phyloP scores from a whole-genome alignment of 2,888 invertebrate species.

The Apocheima hispidaria region DNA sequence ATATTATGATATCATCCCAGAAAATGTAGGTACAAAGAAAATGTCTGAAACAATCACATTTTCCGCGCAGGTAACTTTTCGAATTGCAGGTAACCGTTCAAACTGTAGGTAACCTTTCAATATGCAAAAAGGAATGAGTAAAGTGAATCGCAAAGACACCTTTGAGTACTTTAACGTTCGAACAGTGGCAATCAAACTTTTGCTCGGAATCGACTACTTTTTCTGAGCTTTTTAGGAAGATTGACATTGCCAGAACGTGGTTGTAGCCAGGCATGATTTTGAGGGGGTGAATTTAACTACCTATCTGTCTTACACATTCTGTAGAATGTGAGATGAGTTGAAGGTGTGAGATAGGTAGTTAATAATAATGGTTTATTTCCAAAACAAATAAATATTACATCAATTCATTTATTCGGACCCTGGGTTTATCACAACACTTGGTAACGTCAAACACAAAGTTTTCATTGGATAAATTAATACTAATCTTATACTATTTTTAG shows the following conservation, averaged over 20 bases:
- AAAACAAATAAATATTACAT: too few relatives aligned
- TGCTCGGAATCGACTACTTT: constrained; percentile 29
- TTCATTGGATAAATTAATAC: too few relatives aligned
- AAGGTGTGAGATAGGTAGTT: too few relatives aligned
- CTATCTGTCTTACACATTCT: too few relatives aligned
- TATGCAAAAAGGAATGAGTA: constrained; percentile 28
- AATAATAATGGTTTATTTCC: too few relatives aligned
- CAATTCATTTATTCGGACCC: too few relatives aligned
- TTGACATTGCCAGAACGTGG: constrained; percentile 26
- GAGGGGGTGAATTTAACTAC: not conserved
- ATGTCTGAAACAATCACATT: constrained; percentile 25
- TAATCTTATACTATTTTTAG: too few relatives aligned
- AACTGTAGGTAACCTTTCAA: constrained; percentile 17
- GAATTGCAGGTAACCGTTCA: constrained; percentile 1
- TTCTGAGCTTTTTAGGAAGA: constrained; percentile 24
- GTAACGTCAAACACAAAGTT: too few relatives aligned
- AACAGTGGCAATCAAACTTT: constrained; percentile 47
- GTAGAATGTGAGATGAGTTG: too few relatives aligned
- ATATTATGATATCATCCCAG: not conserved
- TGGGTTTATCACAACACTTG: too few relatives aligned
- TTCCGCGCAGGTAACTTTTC: constrained; percentile 1
- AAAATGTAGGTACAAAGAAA: constrained; percentile 10
- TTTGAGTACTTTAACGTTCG: constrained; percentile 22
- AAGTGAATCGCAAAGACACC: constrained; percentile 33
- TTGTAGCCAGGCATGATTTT: not conserved